phyloP scores from a whole-genome alignment of 53 echinoderm and acorn worm species.

The Temnopleurus reevesii region DNA sequence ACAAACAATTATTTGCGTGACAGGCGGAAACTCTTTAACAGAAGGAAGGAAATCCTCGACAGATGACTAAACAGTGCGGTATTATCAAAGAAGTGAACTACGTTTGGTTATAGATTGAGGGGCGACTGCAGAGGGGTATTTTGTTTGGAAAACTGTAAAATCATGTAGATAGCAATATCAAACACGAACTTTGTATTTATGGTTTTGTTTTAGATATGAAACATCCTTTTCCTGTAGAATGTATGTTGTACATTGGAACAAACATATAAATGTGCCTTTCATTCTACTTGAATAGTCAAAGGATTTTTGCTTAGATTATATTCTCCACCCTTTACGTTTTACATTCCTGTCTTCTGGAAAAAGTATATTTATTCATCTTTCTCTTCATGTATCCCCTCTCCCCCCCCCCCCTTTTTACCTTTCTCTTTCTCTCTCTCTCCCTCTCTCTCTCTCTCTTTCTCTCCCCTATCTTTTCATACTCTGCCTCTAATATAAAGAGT shows the following conservation, averaged over 20 bases:
- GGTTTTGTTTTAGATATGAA: too few relatives aligned
- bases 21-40: neutral
- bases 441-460: neutral
- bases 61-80: conserved; percentile 1
- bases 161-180: neutral
- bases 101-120: neutral
- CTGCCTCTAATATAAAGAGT: too few relatives aligned
- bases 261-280: neutral
- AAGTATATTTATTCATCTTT: neutral
- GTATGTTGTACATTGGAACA: neutral
- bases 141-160: neutral
- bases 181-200: too few relatives aligned
- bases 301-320: too few relatives aligned
- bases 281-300: too few relatives aligned
- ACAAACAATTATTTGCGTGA: neutral
- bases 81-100: neutral
- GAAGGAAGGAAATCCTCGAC: neutral
- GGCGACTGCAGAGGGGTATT: neutral
- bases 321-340: too few relatives aligned
- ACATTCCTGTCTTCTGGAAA: neutral
- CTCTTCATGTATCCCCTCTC: neutral
- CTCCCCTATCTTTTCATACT: too few relatives aligned
- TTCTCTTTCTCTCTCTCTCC: neutral
- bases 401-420: neutral
- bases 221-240: neutral